These are phyloP conservation scores for Sebastes trivittatus DNA, from an alignment of 2,797 vertebrate species.

Conservation along the genomic window DNA sequence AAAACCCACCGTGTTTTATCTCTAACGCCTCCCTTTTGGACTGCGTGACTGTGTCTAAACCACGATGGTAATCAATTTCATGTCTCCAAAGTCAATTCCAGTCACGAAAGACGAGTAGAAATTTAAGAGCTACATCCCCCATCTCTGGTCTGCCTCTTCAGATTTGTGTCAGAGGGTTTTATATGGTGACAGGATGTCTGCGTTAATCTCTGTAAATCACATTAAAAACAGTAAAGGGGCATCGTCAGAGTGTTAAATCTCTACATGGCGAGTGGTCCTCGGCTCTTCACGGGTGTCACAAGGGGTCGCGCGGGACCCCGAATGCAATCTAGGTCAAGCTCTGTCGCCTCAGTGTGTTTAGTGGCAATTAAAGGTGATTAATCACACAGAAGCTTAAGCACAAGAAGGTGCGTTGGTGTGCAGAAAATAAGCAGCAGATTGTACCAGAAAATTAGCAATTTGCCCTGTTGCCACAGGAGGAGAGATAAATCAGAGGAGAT, in stretches of 20 bases:
- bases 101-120: slow-evolving; percentile 11
- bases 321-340: slow-evolving; percentile 44
- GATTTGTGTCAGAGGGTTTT: slow-evolving; percentile 38
- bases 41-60: slow-evolving; percentile 29
- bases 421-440: slow-evolving; percentile 24
- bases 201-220: slow-evolving; percentile 52
- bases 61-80: slow-evolving; percentile 38
- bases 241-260: slow-evolving; percentile 10
- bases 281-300: slow-evolving; percentile 13
- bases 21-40: neutral
- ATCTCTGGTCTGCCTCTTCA: slow-evolving; percentile 14
- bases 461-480: neutral
- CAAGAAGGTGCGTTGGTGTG: slow-evolving; percentile 1
- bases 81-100: slow-evolving; percentile 42
- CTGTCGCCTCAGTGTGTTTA: slow-evolving; percentile 29
- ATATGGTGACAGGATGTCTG: slow-evolving; percentile 24
- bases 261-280: neutral
- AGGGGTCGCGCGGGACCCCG: slow-evolving; percentile 13
- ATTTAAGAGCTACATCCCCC: neutral
- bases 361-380: slow-evolving; percentile 55
- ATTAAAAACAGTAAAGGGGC: slow-evolving; percentile 27
- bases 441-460: slow-evolving; percentile 27
- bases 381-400: slow-evolving; percentile 21
- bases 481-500: slow-evolving; percentile 33
- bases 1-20: slow-evolving; percentile 1